Evolutionary conservation across 2,888 invertebrate genomes (phyloP).

Genomic region (Polylopha cassiicola): DNA sequence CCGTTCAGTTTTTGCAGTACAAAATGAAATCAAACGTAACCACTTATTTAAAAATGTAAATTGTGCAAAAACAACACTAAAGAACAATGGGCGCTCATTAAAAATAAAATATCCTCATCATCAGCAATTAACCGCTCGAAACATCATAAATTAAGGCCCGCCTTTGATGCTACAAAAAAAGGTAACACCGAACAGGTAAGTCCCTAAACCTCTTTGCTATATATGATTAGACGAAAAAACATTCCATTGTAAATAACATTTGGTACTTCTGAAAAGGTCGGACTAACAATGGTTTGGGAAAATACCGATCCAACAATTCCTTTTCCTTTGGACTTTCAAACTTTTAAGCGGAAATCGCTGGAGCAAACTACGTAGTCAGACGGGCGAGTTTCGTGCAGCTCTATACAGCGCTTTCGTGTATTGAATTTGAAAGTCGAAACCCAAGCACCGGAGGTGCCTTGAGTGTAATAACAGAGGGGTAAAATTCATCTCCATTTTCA

Average conservation of each 20-base stretch:
- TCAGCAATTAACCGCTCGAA: slow-evolving; percentile 60
- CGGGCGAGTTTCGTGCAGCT: slow-evolving; percentile 26
- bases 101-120: slow-evolving; percentile 47
- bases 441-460: slow-evolving; percentile 30
- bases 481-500: slow-evolving; percentile 42
- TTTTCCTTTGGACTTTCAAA: slow-evolving; percentile 38
- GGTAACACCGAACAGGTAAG: slow-evolving; percentile 44
- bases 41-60: slow-evolving; percentile 16
- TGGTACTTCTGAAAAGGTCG: slow-evolving; percentile 43
- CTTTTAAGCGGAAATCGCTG: slow-evolving; percentile 46
- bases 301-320: slow-evolving; percentile 48
- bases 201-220: slow-evolving; percentile 45
- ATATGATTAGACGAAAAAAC: slow-evolving; percentile 37
- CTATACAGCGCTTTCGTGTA: slow-evolving; percentile 44
- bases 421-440: slow-evolving; percentile 46
- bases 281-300: slow-evolving; percentile 59
- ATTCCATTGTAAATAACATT: slow-evolving; percentile 58
- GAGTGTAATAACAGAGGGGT: slow-evolving; percentile 64
- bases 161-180: slow-evolving; percentile 55
- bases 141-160: slow-evolving; percentile 63
- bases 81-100: slow-evolving; percentile 30
- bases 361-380: slow-evolving; percentile 25
- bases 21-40: slow-evolving; percentile 4
- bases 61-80: slow-evolving; percentile 32
- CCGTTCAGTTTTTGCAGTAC: neutral